phyloP scores from a whole-genome alignment of 2,888 invertebrate genomes.

The Orchestes rusci region DNA sequence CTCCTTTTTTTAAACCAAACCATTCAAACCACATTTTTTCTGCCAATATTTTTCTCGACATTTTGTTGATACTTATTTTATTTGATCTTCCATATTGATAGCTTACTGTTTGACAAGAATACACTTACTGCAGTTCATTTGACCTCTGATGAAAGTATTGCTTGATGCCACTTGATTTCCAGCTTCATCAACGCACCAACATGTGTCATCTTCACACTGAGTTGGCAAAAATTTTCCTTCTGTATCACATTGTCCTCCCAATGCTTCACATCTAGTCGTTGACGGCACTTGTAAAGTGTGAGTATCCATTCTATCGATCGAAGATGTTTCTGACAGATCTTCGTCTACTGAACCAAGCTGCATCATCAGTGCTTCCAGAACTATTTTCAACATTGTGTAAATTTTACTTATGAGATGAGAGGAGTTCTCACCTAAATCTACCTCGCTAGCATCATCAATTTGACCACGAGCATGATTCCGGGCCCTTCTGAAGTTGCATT shows the following conservation, averaged over 20 bases:
- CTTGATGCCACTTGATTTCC: slow-evolving; percentile 61
- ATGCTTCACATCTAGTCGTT: slow-evolving; percentile 44
- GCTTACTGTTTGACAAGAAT: neutral
- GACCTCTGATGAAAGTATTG: slow-evolving; percentile 53
- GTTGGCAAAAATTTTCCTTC: slow-evolving; percentile 66
- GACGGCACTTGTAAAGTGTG: slow-evolving; percentile 31
- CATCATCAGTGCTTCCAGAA: slow-evolving; percentile 63
- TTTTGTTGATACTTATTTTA: too few relatives aligned
- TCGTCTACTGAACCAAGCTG: slow-evolving; percentile 53
- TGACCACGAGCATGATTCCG: slow-evolving; percentile 48
- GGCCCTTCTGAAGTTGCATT: slow-evolving; percentile 75
- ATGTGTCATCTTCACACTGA: slow-evolving; percentile 64
- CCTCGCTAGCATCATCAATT: slow-evolving; percentile 38
- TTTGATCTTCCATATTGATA: neutral
- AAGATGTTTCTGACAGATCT: slow-evolving; percentile 43
- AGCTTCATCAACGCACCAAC: slow-evolving; percentile 85
- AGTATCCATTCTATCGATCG: slow-evolving; percentile 30
- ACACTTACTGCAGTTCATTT: slow-evolving; percentile 51
- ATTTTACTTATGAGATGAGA: neutral
- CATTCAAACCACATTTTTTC: too few relatives aligned
- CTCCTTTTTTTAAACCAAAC: too few relatives aligned
- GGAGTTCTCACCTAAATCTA: slow-evolving; percentile 48
- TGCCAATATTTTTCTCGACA: too few relatives aligned
- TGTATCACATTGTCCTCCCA: slow-evolving; percentile 54
- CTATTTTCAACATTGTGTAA: slow-evolving; percentile 33